Conservation (phyloP, 1,140 invertebrate genomes). For the Pseudobourletiella spinata region DNA sequence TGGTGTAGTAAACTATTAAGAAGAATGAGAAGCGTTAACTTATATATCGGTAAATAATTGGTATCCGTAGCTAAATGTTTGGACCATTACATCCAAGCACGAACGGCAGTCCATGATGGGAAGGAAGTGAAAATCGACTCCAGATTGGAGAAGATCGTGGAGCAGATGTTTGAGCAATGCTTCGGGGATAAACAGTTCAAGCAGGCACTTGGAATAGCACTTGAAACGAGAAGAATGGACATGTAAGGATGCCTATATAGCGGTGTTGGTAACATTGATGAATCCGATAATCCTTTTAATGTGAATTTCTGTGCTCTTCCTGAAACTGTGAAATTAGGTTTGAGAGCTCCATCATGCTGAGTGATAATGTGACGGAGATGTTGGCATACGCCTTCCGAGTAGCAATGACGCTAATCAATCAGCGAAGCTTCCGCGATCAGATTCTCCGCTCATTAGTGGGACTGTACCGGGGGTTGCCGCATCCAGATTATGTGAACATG, state of each 20-base stretch:
- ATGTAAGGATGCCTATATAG: too few species aligned
- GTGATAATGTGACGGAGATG: slow-evolving; percentile 80
- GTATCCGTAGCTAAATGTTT: slow-evolving; percentile 86
- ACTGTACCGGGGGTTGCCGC: slow-evolving; percentile 73
- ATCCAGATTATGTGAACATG: slow-evolving; percentile 93
- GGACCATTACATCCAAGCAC: slow-evolving; percentile 83
- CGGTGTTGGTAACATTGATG: neutral
- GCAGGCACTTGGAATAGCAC: slow-evolving; percentile 84
- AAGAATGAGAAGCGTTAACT: too few species aligned
- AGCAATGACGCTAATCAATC: slow-evolving; percentile 89
- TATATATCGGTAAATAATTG: too few species aligned
- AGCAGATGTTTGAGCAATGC: slow-evolving; percentile 93
- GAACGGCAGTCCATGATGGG: slow-evolving; percentile 47
- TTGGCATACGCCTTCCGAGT: slow-evolving; percentile 90
- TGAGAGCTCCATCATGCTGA: slow-evolving; percentile 22
- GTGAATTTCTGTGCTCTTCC: too few species aligned
- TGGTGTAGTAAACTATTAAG: too few species aligned
- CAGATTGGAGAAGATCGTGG: slow-evolving; percentile 84
- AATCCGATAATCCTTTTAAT: too few species aligned
- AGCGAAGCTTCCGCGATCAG: slow-evolving; percentile 80
- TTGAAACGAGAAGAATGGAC: slow-evolving; percentile 94
- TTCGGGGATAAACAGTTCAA: slow-evolving; percentile 80
- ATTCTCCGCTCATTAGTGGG: slow-evolving; percentile 81
- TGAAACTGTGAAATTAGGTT: too few species aligned
- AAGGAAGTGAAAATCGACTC: slow-evolving; percentile 68